Percentiles rank a stretch among this genome's conserved stretches.
Evolutionary conservation across 2,888 invertebrate species (phyloP).

Genomic region (Cephus rjabovi): DNA sequence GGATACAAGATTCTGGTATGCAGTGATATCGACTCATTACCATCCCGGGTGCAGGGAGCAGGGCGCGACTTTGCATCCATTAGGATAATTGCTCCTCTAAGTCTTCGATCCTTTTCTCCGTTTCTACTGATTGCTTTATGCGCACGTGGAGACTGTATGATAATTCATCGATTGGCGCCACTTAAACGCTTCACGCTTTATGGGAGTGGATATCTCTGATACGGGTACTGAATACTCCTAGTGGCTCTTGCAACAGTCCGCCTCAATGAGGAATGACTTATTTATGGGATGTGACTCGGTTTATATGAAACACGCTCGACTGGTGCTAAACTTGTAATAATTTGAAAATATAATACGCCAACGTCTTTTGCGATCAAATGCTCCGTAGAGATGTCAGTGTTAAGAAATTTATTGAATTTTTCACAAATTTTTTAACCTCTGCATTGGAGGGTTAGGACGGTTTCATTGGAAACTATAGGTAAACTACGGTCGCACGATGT

Average conservation of each 20-base stretch:
- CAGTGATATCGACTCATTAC: constrained; percentile 66
- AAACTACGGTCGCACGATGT: neutral
- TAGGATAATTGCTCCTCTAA: constrained; percentile 65
- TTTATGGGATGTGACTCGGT: neutral
- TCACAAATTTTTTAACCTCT: neutral
- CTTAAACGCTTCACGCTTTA: constrained; percentile 8
- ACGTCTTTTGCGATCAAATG: neutral
- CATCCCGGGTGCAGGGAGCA: constrained; percentile 61
- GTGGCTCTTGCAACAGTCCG: neutral
- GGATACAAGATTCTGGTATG: constrained; percentile 65
- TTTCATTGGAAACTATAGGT: neutral
- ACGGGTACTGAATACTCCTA: neutral
- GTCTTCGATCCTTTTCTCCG: constrained; percentile 30
- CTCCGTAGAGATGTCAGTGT: neutral
- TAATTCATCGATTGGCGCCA: constrained; percentile 40
- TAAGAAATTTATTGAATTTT: neutral
- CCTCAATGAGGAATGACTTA: neutral
- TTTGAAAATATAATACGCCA: neutral
- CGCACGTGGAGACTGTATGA: constrained; percentile 37
- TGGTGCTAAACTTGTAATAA: neutral
- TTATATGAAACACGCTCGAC: neutral
- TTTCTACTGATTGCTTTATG: constrained; percentile 40
- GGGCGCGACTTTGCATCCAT: constrained; percentile 66
- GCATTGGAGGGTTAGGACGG: neutral
- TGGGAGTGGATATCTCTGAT: neutral